Evolutionary conservation across 1,140 invertebrate genomes (phyloP).

Genomic region (Bactericera cockerelli): DNA sequence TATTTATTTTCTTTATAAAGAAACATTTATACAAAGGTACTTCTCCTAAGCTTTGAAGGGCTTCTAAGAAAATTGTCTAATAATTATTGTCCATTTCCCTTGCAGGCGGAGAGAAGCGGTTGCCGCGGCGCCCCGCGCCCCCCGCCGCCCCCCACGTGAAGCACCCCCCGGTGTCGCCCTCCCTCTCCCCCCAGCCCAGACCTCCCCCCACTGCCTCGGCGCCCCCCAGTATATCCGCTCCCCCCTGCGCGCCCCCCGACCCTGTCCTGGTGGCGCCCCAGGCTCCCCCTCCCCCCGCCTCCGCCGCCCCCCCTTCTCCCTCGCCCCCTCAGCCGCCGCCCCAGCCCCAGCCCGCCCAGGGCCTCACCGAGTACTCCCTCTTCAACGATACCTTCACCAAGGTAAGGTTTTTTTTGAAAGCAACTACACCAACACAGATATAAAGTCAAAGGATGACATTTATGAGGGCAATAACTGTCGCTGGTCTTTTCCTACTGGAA

Average conservation of each 20-base stretch:
- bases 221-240: conserved; percentile 25
- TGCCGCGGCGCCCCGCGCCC: not conserved
- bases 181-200: not conserved
- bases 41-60: too few species aligned
- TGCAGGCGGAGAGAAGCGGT: not conserved
- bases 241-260: conserved; percentile 19
- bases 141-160: not conserved
- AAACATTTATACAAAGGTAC: too few species aligned
- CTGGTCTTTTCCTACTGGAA: too few species aligned
- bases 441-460: too few species aligned
- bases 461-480: too few species aligned
- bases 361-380: conserved; percentile 50
- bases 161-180: not conserved
- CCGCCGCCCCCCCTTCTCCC: not conserved
- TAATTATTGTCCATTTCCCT: too few species aligned
- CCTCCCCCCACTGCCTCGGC: conserved; percentile 15
- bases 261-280: too few species aligned
- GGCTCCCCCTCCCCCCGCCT: too few species aligned
- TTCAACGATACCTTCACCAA: conserved; percentile 57
- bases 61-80: too few species aligned
- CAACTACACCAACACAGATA: too few species aligned
- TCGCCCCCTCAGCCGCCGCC: conserved; percentile 2
- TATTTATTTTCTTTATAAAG: too few species aligned
- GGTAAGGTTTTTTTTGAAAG: too few species aligned
- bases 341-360: conserved; percentile 23